Evolutionary conservation across 2,797 vertebrate species (phyloP).

Genomic region (Falco rusticolus): DNA sequence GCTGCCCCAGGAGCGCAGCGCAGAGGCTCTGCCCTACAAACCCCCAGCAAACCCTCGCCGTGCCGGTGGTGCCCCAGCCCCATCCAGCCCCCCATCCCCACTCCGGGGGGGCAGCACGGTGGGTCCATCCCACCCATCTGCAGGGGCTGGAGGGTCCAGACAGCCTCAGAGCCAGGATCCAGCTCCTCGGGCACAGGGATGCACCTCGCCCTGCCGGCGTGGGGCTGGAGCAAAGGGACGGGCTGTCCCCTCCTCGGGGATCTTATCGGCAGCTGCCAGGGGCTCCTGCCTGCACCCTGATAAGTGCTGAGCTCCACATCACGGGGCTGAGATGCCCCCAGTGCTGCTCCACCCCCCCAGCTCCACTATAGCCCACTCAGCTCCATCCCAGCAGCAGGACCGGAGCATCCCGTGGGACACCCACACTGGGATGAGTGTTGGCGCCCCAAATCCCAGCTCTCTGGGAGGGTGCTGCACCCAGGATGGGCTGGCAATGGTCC

Average conservation of each 20-base stretch:
- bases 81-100: not conserved
- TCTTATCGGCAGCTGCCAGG: slow-evolving; percentile 20
- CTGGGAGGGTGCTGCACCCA: not conserved
- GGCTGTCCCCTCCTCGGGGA: not conserved
- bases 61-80: not conserved
- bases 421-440: fast-evolving
- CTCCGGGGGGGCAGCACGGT: fast-evolving
- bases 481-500: not conserved
- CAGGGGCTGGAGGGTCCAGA: not conserved
- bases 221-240: not conserved
- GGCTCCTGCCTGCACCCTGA: not conserved
- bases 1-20: no score
- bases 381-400: not conserved
- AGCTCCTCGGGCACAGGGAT: not conserved
- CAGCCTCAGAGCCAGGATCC: not conserved
- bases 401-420: not conserved
- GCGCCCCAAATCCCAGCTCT: not conserved
- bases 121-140: not conserved
- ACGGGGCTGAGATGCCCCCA: fast-evolving
- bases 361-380: not conserved
- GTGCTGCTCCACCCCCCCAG: not conserved
- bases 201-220: fast-evolving
- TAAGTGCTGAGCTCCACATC: not conserved
- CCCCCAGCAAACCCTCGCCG: not conserved
- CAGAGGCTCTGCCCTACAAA: not conserved